phyloP scores from a whole-genome alignment of 2,797 vertebrate genomes.

The Alca torda region DNA sequence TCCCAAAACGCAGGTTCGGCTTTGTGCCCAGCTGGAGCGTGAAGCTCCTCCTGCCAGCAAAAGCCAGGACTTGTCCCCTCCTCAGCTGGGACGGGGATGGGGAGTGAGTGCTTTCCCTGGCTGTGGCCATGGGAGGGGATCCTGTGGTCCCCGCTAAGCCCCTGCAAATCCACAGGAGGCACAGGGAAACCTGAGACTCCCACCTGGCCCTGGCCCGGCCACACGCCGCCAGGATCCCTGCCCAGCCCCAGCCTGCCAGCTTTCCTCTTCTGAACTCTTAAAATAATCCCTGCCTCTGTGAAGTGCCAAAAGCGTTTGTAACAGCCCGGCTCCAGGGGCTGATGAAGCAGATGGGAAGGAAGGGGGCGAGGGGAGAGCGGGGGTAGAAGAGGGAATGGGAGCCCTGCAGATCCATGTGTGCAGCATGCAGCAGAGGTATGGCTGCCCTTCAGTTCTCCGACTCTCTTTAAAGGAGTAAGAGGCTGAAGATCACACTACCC shows the following conservation, averaged over 20 bases:
- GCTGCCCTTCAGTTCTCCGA: neutral
- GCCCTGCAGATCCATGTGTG: neutral
- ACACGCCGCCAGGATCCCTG: neutral
- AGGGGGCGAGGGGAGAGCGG: neutral
- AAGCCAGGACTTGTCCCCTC: neutral
- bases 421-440: neutral
- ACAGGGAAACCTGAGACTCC: conserved; percentile 36
- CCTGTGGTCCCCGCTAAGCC: neutral
- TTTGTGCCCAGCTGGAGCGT: neutral
- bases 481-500: neutral
- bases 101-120: neutral
- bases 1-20: neutral
- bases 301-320: conserved; percentile 17
- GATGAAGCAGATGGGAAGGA: conserved; percentile 28
- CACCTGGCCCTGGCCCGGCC: neutral
- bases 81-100: neutral
- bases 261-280: conserved; percentile 18
- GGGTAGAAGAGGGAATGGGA: neutral
- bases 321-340: neutral
- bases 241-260: neutral
- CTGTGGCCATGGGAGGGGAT: neutral
- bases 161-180: neutral
- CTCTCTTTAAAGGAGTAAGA: neutral
- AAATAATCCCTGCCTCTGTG: conserved; percentile 6
- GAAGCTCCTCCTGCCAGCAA: neutral